Percentiles rank a stretch among this genome's conserved stretches.
Conservation (phyloP, 2,797 vertebrate species). For the Rhinella marina region DNA sequence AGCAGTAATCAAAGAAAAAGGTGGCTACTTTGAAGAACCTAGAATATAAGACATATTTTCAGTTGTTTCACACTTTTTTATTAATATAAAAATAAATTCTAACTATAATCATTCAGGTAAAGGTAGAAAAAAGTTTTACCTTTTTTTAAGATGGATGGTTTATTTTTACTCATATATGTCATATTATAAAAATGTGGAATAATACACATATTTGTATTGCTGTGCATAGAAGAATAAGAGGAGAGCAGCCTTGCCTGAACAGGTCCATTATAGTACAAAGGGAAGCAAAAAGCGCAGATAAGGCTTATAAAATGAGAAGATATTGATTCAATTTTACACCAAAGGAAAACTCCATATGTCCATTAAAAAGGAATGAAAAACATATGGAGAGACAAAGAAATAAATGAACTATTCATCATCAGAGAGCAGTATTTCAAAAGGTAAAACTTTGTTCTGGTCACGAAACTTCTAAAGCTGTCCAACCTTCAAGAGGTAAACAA, state of each 20-base stretch:
- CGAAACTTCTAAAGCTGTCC: neutral
- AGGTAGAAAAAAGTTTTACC: no score
- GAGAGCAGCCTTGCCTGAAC: neutral
- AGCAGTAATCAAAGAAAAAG: no score
- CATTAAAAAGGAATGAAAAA: conserved; percentile 25
- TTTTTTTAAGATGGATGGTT: neutral
- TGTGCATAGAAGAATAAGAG: no score
- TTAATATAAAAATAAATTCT: no score
- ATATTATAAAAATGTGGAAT: neutral
- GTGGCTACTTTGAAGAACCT: no score
- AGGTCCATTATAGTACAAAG: conserved; percentile 2
- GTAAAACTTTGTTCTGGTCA: conserved; percentile 8
- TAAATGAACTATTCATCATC: neutral
- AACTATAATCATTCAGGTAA: no score
- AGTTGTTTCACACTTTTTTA: no score
- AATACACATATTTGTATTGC: neutral
- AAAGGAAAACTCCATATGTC: conserved; percentile 3
- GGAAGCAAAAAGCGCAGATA: neutral
- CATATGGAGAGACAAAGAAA: conserved; percentile 1
- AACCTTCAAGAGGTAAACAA: neutral
- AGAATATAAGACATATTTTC: no score
- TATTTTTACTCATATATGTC: no score
- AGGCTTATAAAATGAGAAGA: conserved; percentile 12
- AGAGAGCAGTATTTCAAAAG: neutral
- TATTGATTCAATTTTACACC: neutral